These are phyloP conservation scores for Zootoca vivipara DNA, from an alignment of 2,113 vertebrate species.

Conservation along the genomic window DNA sequence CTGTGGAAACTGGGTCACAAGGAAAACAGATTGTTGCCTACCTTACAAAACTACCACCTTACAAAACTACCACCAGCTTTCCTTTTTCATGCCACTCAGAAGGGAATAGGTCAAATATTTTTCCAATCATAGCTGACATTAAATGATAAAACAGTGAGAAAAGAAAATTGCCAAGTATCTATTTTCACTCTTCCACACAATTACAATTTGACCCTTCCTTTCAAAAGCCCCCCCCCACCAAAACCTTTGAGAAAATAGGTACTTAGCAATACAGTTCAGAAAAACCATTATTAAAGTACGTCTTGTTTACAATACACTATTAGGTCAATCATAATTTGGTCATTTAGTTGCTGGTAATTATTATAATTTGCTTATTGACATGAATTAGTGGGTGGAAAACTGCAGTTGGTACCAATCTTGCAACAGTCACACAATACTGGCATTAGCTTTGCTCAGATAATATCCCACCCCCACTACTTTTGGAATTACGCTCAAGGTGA, in stretches of 20 bases:
- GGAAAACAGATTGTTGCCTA: background rate
- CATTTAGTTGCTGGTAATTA: background rate
- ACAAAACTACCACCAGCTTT: constrained; percentile 24
- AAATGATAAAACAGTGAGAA: constrained; percentile 11
- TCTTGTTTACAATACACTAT: background rate
- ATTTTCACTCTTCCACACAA: background rate
- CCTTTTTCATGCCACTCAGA: constrained; percentile 1
- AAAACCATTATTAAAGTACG: background rate
- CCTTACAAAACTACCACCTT: constrained; percentile 24
- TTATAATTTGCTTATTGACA: background rate
- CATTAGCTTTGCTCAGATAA: background rate
- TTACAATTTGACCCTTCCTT: constrained; percentile 24
- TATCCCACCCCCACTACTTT: background rate
- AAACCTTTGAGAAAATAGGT: background rate
- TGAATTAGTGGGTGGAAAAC: background rate
- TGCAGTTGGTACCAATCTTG: background rate
- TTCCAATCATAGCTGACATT: constrained; percentile 37
- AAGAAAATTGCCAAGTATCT: background rate
- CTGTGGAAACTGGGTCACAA: constrained; percentile 38
- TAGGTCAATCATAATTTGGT: background rate
- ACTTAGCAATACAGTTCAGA: background rate
- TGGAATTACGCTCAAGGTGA: too few species aligned
- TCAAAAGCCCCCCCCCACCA: background rate
- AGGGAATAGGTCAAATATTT: constrained; percentile 1
- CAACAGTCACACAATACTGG: background rate